These are phyloP conservation scores for Antheraea yamamai DNA, from an alignment of 2,888 invertebrate species.

Conservation along the genomic window DNA sequence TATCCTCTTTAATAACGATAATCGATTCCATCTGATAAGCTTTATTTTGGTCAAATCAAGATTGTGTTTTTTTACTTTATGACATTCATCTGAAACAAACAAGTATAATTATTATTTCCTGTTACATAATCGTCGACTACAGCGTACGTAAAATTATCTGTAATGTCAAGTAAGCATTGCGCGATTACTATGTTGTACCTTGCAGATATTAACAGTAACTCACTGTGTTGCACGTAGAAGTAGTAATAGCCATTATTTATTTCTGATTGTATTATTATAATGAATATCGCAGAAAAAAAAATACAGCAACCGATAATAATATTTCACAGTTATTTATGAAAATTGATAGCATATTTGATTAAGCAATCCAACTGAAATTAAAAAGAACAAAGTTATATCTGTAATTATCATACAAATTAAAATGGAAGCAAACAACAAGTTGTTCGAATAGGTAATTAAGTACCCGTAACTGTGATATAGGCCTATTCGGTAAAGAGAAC, in stretches of 20 bases:
- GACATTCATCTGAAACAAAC: not conserved
- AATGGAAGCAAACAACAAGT: not conserved
- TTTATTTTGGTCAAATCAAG: not conserved
- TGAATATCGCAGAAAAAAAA: not conserved
- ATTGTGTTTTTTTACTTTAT: not conserved
- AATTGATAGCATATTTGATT: not conserved
- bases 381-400: not conserved
- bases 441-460: constrained; percentile 29
- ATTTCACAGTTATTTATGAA: not conserved
- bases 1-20: too few relatives aligned
- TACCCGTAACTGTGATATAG: constrained; percentile 33
- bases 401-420: not conserved
- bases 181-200: too few relatives aligned
- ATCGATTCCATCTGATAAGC: not conserved
- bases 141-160: too few relatives aligned
- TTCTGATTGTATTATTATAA: not conserved
- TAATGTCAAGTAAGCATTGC: too few relatives aligned
- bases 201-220: too few relatives aligned
- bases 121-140: not conserved
- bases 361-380: not conserved
- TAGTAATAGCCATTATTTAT: too few relatives aligned
- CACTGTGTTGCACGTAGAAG: too few relatives aligned
- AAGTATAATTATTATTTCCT: not conserved
- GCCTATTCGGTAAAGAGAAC: constrained; percentile 42
- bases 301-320: not conserved